These are phyloP conservation scores for Rhagonycha lutea DNA, from an alignment of 2,888 invertebrate species.

Conservation along the genomic window DNA sequence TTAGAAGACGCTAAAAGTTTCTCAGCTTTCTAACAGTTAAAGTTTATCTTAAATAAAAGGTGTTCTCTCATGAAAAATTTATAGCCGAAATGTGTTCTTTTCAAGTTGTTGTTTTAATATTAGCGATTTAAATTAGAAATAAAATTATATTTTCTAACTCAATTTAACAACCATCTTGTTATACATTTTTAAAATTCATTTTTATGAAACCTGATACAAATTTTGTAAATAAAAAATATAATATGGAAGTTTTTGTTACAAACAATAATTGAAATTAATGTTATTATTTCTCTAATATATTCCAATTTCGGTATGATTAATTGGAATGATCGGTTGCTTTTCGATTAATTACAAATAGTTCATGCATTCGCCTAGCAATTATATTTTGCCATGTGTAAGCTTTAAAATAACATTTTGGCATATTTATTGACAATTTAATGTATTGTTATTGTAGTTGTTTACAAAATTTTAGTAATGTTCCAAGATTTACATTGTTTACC, in stretches of 20 bases:
- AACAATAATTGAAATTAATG: neutral
- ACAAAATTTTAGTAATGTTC: neutral
- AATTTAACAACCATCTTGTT: neutral
- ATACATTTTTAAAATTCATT: neutral
- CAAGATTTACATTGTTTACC: neutral
- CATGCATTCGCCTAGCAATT: neutral
- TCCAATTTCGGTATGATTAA: neutral
- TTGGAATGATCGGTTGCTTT: neutral
- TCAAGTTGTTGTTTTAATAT: neutral
- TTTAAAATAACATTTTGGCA: neutral
- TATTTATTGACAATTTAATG: neutral
- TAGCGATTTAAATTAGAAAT: neutral
- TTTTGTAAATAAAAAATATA: neutral
- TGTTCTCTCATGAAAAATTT: conserved; percentile 1
- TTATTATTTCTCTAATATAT: neutral
- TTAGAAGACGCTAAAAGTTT: conserved; percentile 49
- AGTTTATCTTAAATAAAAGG: conserved; percentile 19
- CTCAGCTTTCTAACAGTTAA: conserved; percentile 21
- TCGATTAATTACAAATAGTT: neutral
- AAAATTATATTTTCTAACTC: neutral
- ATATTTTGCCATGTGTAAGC: no score
- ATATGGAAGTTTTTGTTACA: neutral
- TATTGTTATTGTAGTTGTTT: neutral
- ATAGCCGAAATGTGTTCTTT: neutral
- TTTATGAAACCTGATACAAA: neutral